Evolutionary conservation across 2,797 vertebrate genomes (phyloP), one percentile per base, ranked within the genome.

Genomic region (Amblyopsis hoosieri): DNA sequence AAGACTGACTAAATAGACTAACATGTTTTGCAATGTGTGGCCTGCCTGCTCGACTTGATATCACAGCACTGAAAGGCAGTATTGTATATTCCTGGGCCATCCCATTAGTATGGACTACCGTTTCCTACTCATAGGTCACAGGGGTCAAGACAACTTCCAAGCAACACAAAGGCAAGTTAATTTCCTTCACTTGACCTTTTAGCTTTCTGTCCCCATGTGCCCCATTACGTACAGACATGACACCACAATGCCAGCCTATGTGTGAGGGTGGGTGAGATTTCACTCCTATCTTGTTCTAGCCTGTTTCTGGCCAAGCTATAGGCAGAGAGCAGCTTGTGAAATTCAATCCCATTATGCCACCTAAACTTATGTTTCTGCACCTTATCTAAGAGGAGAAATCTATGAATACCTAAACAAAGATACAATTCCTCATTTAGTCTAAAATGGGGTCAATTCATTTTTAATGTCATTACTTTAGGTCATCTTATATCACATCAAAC

Each of bases 111-210:
- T 31, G 12, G 51, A 54, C 33, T 69, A 64, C 72, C 33, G 49
- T 66, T 73, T 23, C 58, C 75, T 62, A 64, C 37, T 31, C 52
- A 2, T 42, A 15, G 84, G 85, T 84, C 85, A 83, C 9, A 31
- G 33, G 68, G 85, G 87, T 89, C 85, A 82, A 33, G 57, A 79
- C 72, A 79, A 86, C 87, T 87, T 89, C 83, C 82, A 81, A 71
- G 76, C 78, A 68, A 75, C 69, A 85, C 77, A 74, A 86, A 75
- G 54, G 64, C 49, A 42, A 71, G 80, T 81, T 81, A 78, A 85
- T 88, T 87, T 81, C 76, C 80, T 76, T 79, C 75, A 85, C 87
- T 91, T 89, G 87, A 87, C 90, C 86, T 62, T 62, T 61, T 86
- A 81, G 47, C 81, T 84, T 13, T 31, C 14, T 52, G 72, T 13